A percentile compares a stretch with the other conserved stretches of the same genome.
These are phyloP conservation scores for Drosophila paulistorum DNA, from an alignment of 1,140 invertebrate species.

Conservation along the genomic window DNA sequence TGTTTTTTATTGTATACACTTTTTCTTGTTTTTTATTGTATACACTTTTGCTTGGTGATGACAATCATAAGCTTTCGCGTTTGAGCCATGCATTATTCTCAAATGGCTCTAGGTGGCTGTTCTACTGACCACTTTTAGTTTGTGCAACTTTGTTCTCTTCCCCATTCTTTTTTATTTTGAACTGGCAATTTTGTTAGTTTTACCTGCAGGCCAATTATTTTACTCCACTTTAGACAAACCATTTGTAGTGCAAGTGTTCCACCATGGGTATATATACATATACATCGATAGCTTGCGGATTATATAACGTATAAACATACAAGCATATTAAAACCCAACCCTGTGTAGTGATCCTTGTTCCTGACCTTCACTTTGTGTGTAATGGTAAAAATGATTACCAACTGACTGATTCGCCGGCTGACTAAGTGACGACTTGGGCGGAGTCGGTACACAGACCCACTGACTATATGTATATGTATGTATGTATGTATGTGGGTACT, in stretches of 20 bases:
- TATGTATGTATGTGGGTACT: not conserved
- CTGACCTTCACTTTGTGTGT: constrained; percentile 20
- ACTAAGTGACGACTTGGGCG: constrained; percentile 46
- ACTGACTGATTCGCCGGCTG: not conserved
- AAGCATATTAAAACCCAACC: constrained; percentile 18
- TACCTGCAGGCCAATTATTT: constrained; percentile 11
- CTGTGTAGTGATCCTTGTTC: constrained; percentile 24
- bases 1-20: not conserved
- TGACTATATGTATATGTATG: not conserved
- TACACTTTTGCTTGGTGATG: not conserved
- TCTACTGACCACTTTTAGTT: constrained; percentile 8
- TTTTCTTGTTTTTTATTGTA: not conserved
- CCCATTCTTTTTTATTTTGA: not conserved
- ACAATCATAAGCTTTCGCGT: constrained; percentile 2
- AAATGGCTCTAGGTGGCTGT: constrained; percentile 9
- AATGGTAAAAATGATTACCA: not conserved
- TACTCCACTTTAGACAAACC: constrained; percentile 20
- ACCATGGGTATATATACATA: too few species aligned
- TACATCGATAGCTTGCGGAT: not conserved
- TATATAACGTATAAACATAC: constrained; percentile 5
- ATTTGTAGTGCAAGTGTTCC: not conserved
- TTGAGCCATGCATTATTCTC: not conserved
- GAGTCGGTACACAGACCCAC: constrained; percentile 35
- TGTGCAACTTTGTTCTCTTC: constrained; percentile 7
- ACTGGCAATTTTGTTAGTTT: constrained; percentile 10